Percentiles rank a stretch among this genome's conserved stretches.
phyloP scores from a whole-genome alignment of 2,888 invertebrate species.

The Mythimna impura region DNA sequence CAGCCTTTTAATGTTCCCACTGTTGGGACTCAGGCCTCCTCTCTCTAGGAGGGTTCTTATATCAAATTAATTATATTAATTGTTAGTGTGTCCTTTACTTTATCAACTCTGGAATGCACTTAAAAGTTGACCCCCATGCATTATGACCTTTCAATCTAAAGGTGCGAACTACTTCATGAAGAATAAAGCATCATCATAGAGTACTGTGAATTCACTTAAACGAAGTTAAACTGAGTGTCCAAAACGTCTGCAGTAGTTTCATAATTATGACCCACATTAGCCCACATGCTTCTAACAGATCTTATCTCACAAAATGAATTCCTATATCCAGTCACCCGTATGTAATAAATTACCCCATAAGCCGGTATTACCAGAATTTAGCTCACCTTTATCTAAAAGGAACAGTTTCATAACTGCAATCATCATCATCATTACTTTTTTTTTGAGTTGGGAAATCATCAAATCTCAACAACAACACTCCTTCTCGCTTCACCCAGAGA shows the following conservation, averaged over 20 bases:
- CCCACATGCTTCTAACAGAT: constrained; percentile 28
- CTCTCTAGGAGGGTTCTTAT: too few species aligned
- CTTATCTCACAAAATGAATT: constrained; percentile 23
- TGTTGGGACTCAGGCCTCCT: too few species aligned
- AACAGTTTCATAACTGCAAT: background rate
- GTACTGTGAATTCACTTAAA: background rate
- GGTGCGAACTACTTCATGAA: constrained; percentile 8
- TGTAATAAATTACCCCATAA: constrained; percentile 29
- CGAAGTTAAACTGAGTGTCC: background rate
- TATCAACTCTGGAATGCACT: constrained; percentile 22
- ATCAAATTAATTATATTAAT: too few species aligned
- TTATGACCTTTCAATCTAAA: constrained; percentile 17
- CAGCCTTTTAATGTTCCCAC: too few species aligned
- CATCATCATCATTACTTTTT: too few species aligned
- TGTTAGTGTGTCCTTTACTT: background rate
- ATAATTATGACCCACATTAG: constrained; percentile 12
- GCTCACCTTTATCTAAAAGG: background rate
- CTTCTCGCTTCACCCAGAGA: too few species aligned
- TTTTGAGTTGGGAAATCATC: too few species aligned
- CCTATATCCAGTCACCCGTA: constrained; percentile 21
- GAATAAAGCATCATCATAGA: too few species aligned
- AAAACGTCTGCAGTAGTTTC: background rate
- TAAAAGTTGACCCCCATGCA: background rate
- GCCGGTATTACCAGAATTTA: background rate
- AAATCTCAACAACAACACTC: too few species aligned